phyloP scores from a whole-genome alignment of 2,113 vertebrate species.

The Notarius quadriscutis region DNA sequence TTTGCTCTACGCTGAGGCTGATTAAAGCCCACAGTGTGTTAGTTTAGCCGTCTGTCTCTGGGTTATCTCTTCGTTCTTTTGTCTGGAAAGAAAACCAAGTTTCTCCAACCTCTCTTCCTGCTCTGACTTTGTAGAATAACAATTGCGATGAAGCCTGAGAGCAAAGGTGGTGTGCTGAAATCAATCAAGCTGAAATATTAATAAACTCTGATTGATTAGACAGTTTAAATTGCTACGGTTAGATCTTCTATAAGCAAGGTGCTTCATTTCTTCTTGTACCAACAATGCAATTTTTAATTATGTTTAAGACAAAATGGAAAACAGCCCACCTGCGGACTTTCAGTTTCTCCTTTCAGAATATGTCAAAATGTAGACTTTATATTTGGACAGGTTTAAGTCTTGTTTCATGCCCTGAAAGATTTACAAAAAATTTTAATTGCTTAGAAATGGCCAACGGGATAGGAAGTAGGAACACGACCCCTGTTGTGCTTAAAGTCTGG shows the following conservation, averaged over 20 bases:
- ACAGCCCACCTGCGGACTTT: background rate
- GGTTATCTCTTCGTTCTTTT: background rate
- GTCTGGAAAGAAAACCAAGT: slow-evolving; percentile 15
- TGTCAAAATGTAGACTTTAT: background rate
- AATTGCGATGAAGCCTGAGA: background rate
- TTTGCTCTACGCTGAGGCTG: background rate
- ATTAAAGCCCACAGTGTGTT: background rate
- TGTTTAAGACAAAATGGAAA: background rate
- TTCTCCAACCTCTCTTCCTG: background rate
- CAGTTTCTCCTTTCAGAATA: background rate
- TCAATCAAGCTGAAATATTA: background rate
- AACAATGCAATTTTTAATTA: background rate
- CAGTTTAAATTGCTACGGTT: background rate
- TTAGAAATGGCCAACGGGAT: background rate
- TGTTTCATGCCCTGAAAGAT: slow-evolving; percentile 18
- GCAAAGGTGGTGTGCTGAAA: background rate
- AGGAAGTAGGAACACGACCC: slow-evolving; percentile 41
- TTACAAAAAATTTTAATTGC: background rate
- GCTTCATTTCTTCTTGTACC: background rate
- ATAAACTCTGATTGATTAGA: background rate
- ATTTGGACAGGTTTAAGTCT: slow-evolving; percentile 28
- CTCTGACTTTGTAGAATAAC: background rate
- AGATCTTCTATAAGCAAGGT: background rate
- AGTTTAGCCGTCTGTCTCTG: slow-evolving; percentile 19
- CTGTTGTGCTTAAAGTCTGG: slow-evolving; percentile 23